A percentile compares a stretch with the other conserved stretches of the same genome.
Conservation (phyloP, 2,797 vertebrate genomes). For the Poeciliopsis infans region DNA sequence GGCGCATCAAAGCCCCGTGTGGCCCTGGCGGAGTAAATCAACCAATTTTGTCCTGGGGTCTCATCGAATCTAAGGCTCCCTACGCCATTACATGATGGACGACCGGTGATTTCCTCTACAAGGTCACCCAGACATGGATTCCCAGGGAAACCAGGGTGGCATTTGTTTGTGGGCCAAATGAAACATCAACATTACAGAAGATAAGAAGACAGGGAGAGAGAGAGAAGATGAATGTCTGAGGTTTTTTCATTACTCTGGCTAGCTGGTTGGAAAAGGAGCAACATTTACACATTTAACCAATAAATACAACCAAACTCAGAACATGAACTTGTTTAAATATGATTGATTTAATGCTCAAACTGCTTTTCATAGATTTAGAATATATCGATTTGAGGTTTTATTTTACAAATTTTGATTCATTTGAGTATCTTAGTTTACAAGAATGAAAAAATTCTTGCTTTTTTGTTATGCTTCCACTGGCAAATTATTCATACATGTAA, state of each 20-base stretch:
- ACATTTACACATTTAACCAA: not conserved
- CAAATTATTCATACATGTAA: too few relatives aligned
- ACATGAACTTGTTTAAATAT: not conserved
- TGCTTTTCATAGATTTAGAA: not conserved
- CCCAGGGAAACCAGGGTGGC: conserved; percentile 18
- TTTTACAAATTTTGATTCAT: not conserved
- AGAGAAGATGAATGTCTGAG: conserved; percentile 28
- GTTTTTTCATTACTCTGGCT: conserved; percentile 24
- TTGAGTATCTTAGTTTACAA: not conserved
- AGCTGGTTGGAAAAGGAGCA: not conserved
- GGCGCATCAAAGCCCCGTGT: not conserved
- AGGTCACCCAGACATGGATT: conserved; percentile 47
- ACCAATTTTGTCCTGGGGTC: conserved; percentile 44
- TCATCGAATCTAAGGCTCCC: conserved; percentile 43
- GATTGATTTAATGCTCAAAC: not conserved
- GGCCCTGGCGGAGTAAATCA: conserved; percentile 19
- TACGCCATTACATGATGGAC: conserved; percentile 56
- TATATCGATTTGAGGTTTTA: not conserved
- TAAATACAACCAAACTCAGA: not conserved
- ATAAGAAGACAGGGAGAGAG: conserved; percentile 30
- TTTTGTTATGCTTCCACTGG: not conserved
- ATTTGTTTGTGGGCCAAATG: conserved; percentile 45
- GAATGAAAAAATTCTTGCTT: not conserved
- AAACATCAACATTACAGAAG: conserved; percentile 38
- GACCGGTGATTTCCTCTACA: conserved; percentile 59